Evolutionary conservation across 2,888 invertebrate genomes (phyloP), one percentile per base, ranked within the genome.

Genomic region (Gastracanthus pulcherrimus): DNA sequence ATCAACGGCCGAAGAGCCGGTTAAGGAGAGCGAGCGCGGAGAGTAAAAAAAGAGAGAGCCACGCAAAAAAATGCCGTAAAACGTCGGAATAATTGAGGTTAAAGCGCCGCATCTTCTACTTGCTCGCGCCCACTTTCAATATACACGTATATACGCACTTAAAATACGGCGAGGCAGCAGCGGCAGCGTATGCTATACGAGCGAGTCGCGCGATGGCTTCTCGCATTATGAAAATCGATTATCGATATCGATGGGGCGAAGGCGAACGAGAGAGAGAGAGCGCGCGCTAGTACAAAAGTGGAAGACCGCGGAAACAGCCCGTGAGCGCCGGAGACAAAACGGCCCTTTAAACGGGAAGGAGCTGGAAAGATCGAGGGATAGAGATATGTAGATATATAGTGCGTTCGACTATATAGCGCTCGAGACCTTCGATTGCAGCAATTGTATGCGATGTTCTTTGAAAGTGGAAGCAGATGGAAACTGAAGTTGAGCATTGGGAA

Each of bases 141-240:
- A 4, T 26, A 23, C 2, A 2, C 1, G 9, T 23, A 11, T 7
- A 55, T 9, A 3, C 2, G 48, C 19, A 19, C 55, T n/a, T n/a
- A n/a, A n/a, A 13, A 11, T 3, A 55, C 7, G 55, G 11, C 26
- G 26, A 26, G n/a, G n/a, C n/a, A n/a, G n/a, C n/a, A n/a, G n/a
- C n/a, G n/a, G n/a, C n/a, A 26, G 26, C 55, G 26, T 55, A 51
- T 51, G 19, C 23, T 48, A 31, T 9, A 13, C 48, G 31, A 16
- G n/a, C 69, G 31, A 38, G 34, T 1, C 23, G 9, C 34, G 3
- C 38, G 55, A 76, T 58, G 62, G 55, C 67, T 74, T 67, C 23
- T 75, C 69, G 51, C 74, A 66, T 81, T 81, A 76, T 72, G 55
- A 81, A 72, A 66, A 76, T 81, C 81, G 81, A 81, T 81, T 81